These are phyloP conservation scores for Nestor notabilis DNA, from an alignment of 2,113 vertebrate species.

Conservation along the genomic window DNA sequence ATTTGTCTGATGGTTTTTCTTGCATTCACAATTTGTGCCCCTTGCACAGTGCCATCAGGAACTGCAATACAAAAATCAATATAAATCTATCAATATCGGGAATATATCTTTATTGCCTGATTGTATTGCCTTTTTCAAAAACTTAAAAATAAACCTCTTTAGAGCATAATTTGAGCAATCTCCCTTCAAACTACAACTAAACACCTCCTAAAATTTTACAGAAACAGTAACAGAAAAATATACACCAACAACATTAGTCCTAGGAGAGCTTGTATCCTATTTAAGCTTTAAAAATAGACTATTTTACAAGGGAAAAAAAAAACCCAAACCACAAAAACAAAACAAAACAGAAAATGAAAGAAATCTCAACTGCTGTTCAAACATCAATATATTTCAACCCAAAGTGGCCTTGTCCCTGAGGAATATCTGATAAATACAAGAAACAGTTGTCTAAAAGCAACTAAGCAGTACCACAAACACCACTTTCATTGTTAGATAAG, in stretches of 20 bases:
- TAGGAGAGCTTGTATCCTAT: not conserved
- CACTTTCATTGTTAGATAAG: not conserved
- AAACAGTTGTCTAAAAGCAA: not conserved
- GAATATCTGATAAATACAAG: not conserved
- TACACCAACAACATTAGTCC: not conserved
- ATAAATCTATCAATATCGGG: not conserved
- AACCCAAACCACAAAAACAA: no score
- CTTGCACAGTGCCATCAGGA: not conserved
- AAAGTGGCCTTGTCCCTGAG: not conserved
- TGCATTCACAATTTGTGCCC: not conserved
- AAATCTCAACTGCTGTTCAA: not conserved
- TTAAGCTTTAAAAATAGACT: not conserved
- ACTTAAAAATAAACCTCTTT: not conserved
- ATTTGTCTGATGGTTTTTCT: not conserved
- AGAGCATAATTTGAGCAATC: not conserved
- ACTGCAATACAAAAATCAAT: slow-evolving; percentile 24
- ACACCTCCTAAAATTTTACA: not conserved
- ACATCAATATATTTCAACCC: not conserved
- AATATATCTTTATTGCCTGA: not conserved
- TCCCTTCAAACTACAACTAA: not conserved
- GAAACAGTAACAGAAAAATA: not conserved
- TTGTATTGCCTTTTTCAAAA: not conserved
- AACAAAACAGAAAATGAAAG: not conserved
- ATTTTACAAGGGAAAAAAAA: not conserved
- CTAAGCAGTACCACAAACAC: not conserved